These are phyloP conservation scores for Heteromormyrus szaboi DNA, from an alignment of 2,797 vertebrate genomes.

Conservation along the genomic window DNA sequence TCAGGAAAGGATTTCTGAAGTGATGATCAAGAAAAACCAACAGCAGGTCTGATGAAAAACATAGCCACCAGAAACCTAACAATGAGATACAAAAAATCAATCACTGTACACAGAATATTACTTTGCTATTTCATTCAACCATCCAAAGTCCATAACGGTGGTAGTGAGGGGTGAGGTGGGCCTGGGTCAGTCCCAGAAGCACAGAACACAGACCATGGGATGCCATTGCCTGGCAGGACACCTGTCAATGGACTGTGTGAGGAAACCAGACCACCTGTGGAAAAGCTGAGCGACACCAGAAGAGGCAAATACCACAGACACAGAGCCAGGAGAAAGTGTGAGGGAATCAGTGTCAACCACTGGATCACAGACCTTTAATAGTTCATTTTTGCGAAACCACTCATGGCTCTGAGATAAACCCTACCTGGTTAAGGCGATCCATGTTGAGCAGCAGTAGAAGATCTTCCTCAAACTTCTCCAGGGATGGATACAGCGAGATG, in stretches of 20 bases:
- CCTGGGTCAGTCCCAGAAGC: not conserved
- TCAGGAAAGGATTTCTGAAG: not conserved
- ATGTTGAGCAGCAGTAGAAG: slow-evolving; percentile 70
- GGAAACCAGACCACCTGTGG: not conserved
- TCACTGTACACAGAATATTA: not conserved
- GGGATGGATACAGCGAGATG: slow-evolving; percentile 71
- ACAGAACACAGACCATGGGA: not conserved
- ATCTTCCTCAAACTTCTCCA: slow-evolving; percentile 83
- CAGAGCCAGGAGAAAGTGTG: not conserved
- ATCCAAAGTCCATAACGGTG: not conserved
- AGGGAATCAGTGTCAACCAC: not conserved
- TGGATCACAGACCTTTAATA: not conserved
- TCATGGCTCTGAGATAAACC: slow-evolving; percentile 15
- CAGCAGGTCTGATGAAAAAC: not conserved
- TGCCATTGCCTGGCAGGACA: not conserved
- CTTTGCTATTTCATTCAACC: not conserved
- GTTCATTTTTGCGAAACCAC: not conserved
- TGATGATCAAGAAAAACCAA: not conserved
- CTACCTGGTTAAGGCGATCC: slow-evolving; percentile 76
- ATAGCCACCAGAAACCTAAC: not conserved
- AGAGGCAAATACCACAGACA: not conserved
- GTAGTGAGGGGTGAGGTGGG: not conserved
- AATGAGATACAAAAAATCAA: not conserved
- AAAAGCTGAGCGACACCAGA: not conserved
- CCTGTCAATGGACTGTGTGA: not conserved